A percentile compares a stretch with the other conserved stretches of the same genome.
These are phyloP conservation scores for Crotalus helleri DNA, from an alignment of 2,113 vertebrate species.

Conservation along the genomic window DNA sequence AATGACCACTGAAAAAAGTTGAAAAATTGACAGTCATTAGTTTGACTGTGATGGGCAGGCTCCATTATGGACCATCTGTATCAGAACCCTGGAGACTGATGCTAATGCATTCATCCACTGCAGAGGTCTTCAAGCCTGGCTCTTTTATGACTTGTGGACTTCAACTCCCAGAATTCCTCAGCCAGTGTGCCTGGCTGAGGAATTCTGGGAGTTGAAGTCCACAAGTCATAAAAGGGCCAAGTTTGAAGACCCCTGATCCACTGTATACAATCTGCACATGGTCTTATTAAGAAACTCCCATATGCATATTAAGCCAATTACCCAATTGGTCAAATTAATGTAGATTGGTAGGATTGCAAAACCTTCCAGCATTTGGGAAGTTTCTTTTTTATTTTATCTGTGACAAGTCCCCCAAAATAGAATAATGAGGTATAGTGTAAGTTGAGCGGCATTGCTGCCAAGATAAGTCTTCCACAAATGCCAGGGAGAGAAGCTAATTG, in stretches of 20 bases:
- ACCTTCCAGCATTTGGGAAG: slow-evolving; percentile 41
- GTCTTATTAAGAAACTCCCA: slow-evolving; percentile 27
- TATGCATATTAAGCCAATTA: slow-evolving; percentile 17
- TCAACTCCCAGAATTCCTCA: too few species aligned
- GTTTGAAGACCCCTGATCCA: background rate
- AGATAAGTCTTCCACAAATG: slow-evolving; percentile 67
- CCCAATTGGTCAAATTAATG: slow-evolving; percentile 37
- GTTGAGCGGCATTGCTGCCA: slow-evolving; percentile 59
- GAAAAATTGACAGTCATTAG: background rate
- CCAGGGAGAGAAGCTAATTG: slow-evolving; percentile 67
- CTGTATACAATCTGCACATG: slow-evolving; percentile 22
- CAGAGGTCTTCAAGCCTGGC: too few species aligned
- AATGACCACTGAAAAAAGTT: background rate
- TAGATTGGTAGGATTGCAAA: slow-evolving; percentile 47
- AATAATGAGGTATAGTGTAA: slow-evolving; percentile 55
- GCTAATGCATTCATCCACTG: slow-evolving; percentile 14
- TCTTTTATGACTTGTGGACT: too few species aligned
- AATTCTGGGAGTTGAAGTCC: too few species aligned
- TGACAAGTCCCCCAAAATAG: slow-evolving; percentile 51
- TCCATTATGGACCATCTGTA: background rate
- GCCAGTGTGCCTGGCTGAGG: too few species aligned
- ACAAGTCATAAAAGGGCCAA: too few species aligned
- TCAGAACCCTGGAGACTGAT: slow-evolving; percentile 33
- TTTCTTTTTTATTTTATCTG: slow-evolving; percentile 58
- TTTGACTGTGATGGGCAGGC: background rate